Evolutionary conservation across 2,797 vertebrate genomes (phyloP), one percentile per base, ranked within the genome.

Genomic region (Oreochromis grahami): DNA sequence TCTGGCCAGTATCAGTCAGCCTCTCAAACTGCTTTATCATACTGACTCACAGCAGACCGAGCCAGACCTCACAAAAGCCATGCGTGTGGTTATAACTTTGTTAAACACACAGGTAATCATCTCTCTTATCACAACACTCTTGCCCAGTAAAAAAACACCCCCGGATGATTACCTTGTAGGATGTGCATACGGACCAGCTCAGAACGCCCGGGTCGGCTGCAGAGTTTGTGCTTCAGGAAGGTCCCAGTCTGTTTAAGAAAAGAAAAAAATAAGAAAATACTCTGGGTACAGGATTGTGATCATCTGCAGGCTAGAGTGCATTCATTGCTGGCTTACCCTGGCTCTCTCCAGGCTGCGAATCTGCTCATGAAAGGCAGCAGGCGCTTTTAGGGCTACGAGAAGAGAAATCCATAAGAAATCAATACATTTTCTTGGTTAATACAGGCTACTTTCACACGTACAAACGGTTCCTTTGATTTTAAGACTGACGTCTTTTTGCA

Each of bases 161-260:
- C 38, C 43, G 5, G 86, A 85, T 52, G 6, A 65, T 74, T 96
- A 99, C 98, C 98, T 97, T 99, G 97, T 4, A 99, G 96, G 92
- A 99, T 99, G 92, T 99, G 98, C 98, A 99, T 98, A 80, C 98
- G 98, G 89, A 99, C 97, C 88, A 99, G 95, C 91, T 99, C 98
- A 1, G 98, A 97, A 38, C 98, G 97, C 58, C 98, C 95, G 0
- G 98, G 98, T 86, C 98, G 94, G 87, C 97, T 98, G 90, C 97
- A 97, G 85, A 99, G 98, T 96, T 99, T 99, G 94, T 99, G 98
- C 93, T 99, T 99, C 92, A 99, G 87, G 92, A 99, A 98, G 92
- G 97, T 99, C 80, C 99, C 98, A 3, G 98, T 99, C 98, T 99
- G 94, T 48, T 43, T 8, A 86, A 76, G 76, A 80, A 78, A 32